Evolutionary conservation across 2,113 vertebrate species (phyloP).

Genomic region (Sylvia atricapilla): DNA sequence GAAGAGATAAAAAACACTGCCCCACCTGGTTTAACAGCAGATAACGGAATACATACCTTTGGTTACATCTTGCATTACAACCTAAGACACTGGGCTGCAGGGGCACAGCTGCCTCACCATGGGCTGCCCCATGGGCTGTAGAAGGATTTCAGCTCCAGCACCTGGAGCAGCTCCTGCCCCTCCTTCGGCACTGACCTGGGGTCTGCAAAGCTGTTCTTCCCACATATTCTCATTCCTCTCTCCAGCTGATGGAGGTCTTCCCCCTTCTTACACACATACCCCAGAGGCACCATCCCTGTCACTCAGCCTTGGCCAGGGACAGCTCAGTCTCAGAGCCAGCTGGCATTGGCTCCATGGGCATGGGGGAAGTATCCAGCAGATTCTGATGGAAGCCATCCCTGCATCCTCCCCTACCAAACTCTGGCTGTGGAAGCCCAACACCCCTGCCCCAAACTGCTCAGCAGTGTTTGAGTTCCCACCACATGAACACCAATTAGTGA

Average conservation of each 20-base stretch:
- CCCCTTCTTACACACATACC: not conserved
- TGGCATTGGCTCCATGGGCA: not conserved
- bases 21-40: not conserved
- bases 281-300: not conserved
- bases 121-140: not conserved
- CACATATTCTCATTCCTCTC: not conserved
- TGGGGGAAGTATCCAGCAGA: rapidly evolving
- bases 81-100: not conserved
- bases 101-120: not conserved
- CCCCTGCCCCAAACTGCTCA: not conserved
- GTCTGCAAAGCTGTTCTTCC: not conserved
- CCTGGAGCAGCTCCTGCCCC: not conserved
- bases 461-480: not conserved
- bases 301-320: not conserved
- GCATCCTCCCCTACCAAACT: not conserved
- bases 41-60: not conserved
- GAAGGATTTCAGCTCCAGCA: not conserved
- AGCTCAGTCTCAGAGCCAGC: rapidly evolving
- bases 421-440: not conserved
- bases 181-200: not conserved
- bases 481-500: not conserved
- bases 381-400: not conserved
- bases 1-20: not conserved
- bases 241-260: not conserved
- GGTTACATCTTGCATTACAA: not conserved